These are phyloP conservation scores for Diploptera punctata DNA, from an alignment of 2,888 invertebrate genomes.

Conservation along the genomic window DNA sequence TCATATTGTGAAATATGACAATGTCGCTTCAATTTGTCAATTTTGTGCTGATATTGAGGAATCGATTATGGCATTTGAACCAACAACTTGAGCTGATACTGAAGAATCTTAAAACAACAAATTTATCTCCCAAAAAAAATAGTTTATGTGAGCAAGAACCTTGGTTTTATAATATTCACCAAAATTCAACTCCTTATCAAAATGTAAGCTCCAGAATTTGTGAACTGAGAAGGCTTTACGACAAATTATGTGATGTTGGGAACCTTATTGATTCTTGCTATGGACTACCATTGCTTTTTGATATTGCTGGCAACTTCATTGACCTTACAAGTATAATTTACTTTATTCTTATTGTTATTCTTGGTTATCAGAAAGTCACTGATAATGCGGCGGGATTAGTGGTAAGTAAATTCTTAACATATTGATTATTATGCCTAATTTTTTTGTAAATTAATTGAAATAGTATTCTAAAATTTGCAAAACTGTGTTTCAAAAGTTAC, in stretches of 20 bases:
- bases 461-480: too few relatives aligned
- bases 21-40: background rate
- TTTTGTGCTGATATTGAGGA: background rate
- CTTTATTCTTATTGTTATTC: too few relatives aligned
- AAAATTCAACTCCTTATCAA: too few relatives aligned
- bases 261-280: background rate
- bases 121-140: too few relatives aligned
- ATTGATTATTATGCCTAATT: too few relatives aligned
- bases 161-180: too few relatives aligned
- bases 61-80: background rate
- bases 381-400: background rate
- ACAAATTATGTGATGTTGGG: background rate
- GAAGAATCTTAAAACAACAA: background rate
- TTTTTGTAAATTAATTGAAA: too few relatives aligned
- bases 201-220: background rate
- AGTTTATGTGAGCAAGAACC: too few relatives aligned
- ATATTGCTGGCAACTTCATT: background rate
- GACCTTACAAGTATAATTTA: background rate
- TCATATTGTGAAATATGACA: conserved; percentile 2
- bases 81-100: background rate
- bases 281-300: background rate
- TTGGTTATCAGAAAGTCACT: background rate
- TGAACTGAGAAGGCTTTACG: background rate
- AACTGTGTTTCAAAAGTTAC: too few relatives aligned
- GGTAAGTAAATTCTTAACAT: too few relatives aligned